A percentile compares a stretch with the other conserved stretches of the same genome.
Conservation (phyloP, 1,140 invertebrate species). For the Drosophila suzukii region DNA sequence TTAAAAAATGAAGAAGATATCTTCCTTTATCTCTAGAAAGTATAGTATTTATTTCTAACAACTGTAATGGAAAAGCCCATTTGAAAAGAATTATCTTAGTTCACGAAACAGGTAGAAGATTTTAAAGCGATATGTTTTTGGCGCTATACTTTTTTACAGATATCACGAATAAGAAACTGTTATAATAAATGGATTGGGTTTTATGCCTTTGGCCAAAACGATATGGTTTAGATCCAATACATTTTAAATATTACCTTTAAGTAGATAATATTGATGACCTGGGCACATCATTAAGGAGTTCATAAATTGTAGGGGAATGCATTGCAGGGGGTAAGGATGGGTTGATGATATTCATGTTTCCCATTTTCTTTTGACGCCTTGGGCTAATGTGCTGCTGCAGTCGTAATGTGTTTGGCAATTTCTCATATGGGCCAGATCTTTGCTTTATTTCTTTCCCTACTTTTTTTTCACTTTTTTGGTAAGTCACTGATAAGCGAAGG, state of each 20-base stretch:
- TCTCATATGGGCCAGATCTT: constrained; percentile 60
- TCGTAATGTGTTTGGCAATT: constrained; percentile 76
- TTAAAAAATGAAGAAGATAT: neutral
- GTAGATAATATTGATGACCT: too few relatives aligned
- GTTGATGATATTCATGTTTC: neutral
- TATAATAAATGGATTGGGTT: neutral
- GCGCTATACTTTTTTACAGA: too few relatives aligned
- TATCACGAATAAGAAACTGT: too few relatives aligned
- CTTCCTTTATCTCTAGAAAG: too few relatives aligned
- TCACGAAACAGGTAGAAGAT: neutral
- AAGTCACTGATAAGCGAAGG: constrained; percentile 74
- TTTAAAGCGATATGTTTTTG: too few relatives aligned
- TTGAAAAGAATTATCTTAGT: neutral
- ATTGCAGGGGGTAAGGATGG: neutral
- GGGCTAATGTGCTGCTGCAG: constrained; percentile 66
- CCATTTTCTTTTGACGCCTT: constrained; percentile 6
- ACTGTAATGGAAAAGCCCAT: too few relatives aligned
- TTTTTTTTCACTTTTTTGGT: constrained; percentile 39
- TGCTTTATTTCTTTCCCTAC: constrained; percentile 56
- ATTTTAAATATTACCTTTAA: neutral
- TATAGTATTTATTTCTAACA: neutral
- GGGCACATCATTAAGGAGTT: constrained; percentile 2
- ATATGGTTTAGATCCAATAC: neutral
- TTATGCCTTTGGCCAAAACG: too few relatives aligned
- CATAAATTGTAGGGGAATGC: constrained; percentile 25